Base-by-base conservation (phyloP, 1,140 invertebrate species). In the Pogonomyrmex californicus region DNA sequence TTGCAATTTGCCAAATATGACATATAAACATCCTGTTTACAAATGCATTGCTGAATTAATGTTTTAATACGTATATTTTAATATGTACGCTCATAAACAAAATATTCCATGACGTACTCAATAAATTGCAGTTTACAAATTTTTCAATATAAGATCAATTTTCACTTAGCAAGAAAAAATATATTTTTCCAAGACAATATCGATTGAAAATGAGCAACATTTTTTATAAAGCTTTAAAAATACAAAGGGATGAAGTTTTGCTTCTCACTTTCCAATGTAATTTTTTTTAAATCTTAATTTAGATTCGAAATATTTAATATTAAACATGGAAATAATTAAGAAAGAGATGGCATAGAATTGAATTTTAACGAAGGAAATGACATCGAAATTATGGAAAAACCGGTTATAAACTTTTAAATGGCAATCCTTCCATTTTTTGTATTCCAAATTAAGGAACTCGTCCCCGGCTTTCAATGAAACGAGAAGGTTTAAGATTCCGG, bases 261-360 rank as follows among this genome's bases (percentile, higher is more conserved):
- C 14, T 71, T 44, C 4, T 73, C 5, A 2, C 47, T 23, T 73
- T 54, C 23, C 10, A 54, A 44, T 33, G n/a, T 12, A 4, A 1
- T 23, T 73, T 4, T 54, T 54, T 56, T 14, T 41, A 30, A 75
- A 56, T 75, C n/a, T 58, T n/a, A 23, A 30, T 56, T 56, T 56
- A 23, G 17, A 41, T 66, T 66, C 38, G 14, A 63, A 4, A 1
- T n/a, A 10, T 10, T 51, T 51, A 36, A 54, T 17, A 7, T 75
- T 54, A 38, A 54, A 56, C 10, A 54, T 56, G 1, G 33, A 75
- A 4, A 41, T 60, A 56, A 76, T 44, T 9, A 10, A 60, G n/a
- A 10, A 56, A 60, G 38, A 58, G 51, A 14, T 12, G 49, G 2
- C 17, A 23, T 6, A 4, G 4, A 73, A 73, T 33, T 30, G 5